Evolutionary conservation across 2,797 vertebrate species (phyloP).

Genomic region (Glyptemys insculpta): DNA sequence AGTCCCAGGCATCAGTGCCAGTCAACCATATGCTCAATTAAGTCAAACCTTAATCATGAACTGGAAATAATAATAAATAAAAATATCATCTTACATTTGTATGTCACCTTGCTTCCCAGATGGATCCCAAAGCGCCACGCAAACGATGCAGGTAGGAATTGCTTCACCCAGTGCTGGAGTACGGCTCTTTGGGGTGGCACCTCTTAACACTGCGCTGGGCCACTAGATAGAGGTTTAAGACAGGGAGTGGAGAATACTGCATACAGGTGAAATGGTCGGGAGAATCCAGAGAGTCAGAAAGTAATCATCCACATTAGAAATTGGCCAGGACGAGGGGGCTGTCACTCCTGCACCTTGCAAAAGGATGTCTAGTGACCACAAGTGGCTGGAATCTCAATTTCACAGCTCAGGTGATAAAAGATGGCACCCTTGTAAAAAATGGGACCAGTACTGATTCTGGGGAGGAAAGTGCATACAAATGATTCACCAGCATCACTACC

Average conservation of each 20-base stretch:
- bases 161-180: background rate
- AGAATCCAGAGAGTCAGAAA: background rate
- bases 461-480: background rate
- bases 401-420: background rate
- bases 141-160: background rate
- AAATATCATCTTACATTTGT: background rate
- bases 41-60: background rate
- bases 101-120: background rate
- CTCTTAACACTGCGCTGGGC: conserved; percentile 1
- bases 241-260: conserved; percentile 14
- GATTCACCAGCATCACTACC: background rate
- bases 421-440: background rate
- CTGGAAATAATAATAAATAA: background rate
- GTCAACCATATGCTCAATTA: background rate
- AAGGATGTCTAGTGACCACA: background rate
- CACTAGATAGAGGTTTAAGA: background rate
- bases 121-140: background rate
- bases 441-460: background rate
- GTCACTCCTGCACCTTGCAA: background rate
- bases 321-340: background rate
- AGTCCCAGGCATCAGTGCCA: background rate
- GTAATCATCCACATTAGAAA: background rate
- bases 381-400: background rate
- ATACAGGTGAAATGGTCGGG: conserved; percentile 13
- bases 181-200: background rate